Evolutionary conservation across 2,888 invertebrate species (phyloP).

Genomic region (Tineola bisselliella): DNA sequence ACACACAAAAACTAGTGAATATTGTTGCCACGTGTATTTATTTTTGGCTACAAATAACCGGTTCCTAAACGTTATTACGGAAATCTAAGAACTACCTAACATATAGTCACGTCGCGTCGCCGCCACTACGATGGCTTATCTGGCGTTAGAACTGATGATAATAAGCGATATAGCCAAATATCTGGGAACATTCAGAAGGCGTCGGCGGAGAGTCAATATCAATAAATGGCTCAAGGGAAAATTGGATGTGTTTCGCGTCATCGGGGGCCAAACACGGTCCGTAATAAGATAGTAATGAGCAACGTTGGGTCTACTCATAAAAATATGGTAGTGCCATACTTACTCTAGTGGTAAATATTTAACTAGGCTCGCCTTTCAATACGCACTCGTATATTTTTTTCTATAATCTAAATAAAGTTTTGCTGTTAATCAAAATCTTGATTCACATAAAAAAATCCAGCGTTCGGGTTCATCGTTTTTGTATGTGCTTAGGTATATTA

Average conservation of each 20-base stretch:
- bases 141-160: conserved; percentile 61
- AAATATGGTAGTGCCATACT: conserved; percentile 40
- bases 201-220: conserved; percentile 64
- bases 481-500: no score
- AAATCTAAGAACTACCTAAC: conserved; percentile 19
- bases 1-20: conserved; percentile 16
- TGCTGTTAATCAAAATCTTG: neutral
- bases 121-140: conserved; percentile 51
- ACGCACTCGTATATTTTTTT: neutral
- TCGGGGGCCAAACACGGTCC: conserved; percentile 37
- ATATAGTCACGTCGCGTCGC: conserved; percentile 45
- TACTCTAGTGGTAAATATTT: conserved; percentile 59
- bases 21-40: conserved; percentile 16
- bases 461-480: no score
- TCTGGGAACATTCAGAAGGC: conserved; percentile 42
- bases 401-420: neutral
- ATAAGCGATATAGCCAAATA: conserved; percentile 60
- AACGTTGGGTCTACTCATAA: conserved; percentile 50
- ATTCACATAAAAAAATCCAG: neutral
- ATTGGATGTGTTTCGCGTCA: conserved; percentile 65
- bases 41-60: conserved; percentile 5
- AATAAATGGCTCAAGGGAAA: conserved; percentile 66
- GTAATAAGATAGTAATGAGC: conserved; percentile 66
- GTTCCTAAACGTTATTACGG: no score
- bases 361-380: conserved; percentile 26